Base-by-base conservation (phyloP, 2,113 vertebrate species). In the Podocnemis expansa region DNA sequence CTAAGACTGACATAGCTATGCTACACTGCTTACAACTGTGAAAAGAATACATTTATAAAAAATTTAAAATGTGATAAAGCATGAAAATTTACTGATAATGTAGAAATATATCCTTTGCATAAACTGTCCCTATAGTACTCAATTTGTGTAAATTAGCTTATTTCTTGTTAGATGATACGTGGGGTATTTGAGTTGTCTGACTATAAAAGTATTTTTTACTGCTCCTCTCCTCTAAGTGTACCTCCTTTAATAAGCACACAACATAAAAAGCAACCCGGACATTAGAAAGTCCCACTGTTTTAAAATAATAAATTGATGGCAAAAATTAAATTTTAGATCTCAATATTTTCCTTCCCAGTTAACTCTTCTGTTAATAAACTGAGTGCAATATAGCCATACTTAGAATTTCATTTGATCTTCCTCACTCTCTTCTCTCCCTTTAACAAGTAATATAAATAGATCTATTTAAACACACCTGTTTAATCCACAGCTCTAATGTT, bases 401-500 rank as follows among this genome's bases (percentile, higher is more conserved):
- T 76, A 45, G 80, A 89, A 81, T 88, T 63, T 54, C 8, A 0
- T 56, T 80, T 45, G 55, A 43, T 52, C 83, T 54, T 22, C 85
- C 52, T 31, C 27, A 14, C 79, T 81, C 78, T 60, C 17, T 34
- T 45, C 82, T 79, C 80, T 73, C 45, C 82, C 82, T 82, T 89
- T 45, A 34, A 84, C 22, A 81, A 10, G 67, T 78, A 60, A 76
- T 75, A 43, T 25, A 17, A 87, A 84, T 7, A 86, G 81, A 80
- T 5, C 73, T 76, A 8, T 45, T 76, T 76, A 76, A 76, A 43
- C 73, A 43, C 22, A 76, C 24, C 2, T 10, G 49, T 34, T 51
- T 21, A 63, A 85, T 8, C 82, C 38, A 0, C 4, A 0, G 8
- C 34, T 56, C 60, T 31, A 2, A 51, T 76, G 29, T 0, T 2